Conservation (phyloP, 2,797 vertebrate genomes). For the Oreonectes daqikongensis region DNA sequence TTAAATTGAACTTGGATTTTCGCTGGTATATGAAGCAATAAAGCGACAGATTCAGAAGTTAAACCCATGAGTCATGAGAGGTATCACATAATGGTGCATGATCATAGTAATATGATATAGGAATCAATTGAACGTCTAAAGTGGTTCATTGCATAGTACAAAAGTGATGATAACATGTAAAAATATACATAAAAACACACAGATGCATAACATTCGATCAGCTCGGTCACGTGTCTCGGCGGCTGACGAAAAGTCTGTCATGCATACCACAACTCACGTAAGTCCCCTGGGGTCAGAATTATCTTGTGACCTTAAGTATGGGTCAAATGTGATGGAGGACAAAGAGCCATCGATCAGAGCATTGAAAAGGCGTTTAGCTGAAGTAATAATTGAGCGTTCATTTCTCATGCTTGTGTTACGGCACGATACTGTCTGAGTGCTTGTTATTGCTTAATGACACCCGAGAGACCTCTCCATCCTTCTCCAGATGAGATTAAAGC, state of each 20-base stretch:
- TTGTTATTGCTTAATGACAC: slow-evolving; percentile 51
- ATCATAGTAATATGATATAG: neutral
- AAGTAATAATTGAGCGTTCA: slow-evolving; percentile 34
- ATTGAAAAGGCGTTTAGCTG: slow-evolving; percentile 25
- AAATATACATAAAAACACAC: neutral
- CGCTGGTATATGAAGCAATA: slow-evolving; percentile 61
- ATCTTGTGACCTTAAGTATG: slow-evolving; percentile 35
- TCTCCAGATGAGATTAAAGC: slow-evolving; percentile 20
- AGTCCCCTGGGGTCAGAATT: slow-evolving; percentile 35
- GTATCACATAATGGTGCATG: neutral
- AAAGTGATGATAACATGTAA: neutral
- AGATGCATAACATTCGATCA: neutral
- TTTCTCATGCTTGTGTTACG: slow-evolving; percentile 38
- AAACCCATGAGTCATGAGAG: slow-evolving; percentile 29
- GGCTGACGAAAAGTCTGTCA: slow-evolving; percentile 8
- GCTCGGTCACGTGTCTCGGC: slow-evolving; percentile 3
- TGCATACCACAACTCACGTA: slow-evolving; percentile 23
- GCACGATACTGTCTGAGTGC: slow-evolving; percentile 29
- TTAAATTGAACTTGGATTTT: slow-evolving; percentile 61
- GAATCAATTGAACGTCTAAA: too few species aligned
- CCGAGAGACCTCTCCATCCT: slow-evolving; percentile 48
- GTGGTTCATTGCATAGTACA: neutral
- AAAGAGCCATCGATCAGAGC: slow-evolving; percentile 37
- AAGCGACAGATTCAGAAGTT: slow-evolving; percentile 44
- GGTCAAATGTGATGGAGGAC: slow-evolving; percentile 36